Conservation (phyloP, 2,888 invertebrate genomes). For the Mythimna vitellina region DNA sequence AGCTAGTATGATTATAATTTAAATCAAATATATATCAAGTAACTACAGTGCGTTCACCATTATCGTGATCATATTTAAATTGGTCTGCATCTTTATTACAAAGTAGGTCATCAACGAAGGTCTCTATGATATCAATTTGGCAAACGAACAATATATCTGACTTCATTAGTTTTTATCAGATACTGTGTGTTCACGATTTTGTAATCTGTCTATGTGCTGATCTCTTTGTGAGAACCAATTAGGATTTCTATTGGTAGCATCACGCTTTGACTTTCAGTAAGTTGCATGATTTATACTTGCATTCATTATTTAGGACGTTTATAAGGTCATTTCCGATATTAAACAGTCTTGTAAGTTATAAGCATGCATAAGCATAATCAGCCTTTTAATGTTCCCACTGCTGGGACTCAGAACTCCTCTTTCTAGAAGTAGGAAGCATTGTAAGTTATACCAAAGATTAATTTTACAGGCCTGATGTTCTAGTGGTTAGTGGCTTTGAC, state of each 20-base stretch:
- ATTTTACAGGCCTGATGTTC: too few relatives aligned
- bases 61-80: constrained; percentile 42
- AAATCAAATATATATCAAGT: constrained; percentile 7
- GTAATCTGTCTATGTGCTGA: constrained; percentile 50
- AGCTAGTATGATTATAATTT: not conserved
- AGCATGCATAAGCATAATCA: too few relatives aligned
- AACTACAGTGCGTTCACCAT: constrained; percentile 1
- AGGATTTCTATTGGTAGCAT: constrained; percentile 24
- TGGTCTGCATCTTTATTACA: constrained; percentile 29
- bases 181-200: constrained; percentile 58
- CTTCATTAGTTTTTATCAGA: constrained; percentile 62
- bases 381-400: too few relatives aligned
- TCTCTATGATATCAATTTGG: constrained; percentile 53
- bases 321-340: not conserved
- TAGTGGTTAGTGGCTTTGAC: too few relatives aligned
- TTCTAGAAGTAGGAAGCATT: too few relatives aligned
- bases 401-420: too few relatives aligned
- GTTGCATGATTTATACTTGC: not conserved
- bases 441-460: not conserved
- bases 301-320: not conserved
- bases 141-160: constrained; percentile 49
- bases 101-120: constrained; percentile 56
- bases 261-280: constrained; percentile 15
- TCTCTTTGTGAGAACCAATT: constrained; percentile 51
- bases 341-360: too few relatives aligned